A percentile compares a stretch with the other conserved stretches of the same genome.
Conservation (phyloP, 2,797 vertebrate species). For the Silurus lanzhouensis region DNA sequence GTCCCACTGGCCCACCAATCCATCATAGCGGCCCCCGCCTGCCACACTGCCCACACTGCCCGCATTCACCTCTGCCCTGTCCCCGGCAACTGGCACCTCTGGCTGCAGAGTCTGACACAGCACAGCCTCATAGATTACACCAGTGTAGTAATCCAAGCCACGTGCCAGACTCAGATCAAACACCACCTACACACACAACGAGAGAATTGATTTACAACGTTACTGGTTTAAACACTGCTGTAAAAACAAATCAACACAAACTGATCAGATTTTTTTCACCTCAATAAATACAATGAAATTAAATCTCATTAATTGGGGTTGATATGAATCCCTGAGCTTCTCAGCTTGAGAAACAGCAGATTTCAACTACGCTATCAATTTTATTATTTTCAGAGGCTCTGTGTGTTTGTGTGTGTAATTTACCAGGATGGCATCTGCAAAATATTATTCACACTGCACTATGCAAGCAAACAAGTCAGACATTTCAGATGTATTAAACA, state of each 20-base stretch:
- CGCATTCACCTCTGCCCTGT: slow-evolving; percentile 71
- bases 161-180: slow-evolving; percentile 95
- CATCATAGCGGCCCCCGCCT: slow-evolving; percentile 90
- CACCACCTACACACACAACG: slow-evolving; percentile 67
- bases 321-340: background rate
- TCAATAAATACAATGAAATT: background rate
- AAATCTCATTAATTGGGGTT: background rate
- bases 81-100: slow-evolving; percentile 27
- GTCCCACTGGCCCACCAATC: slow-evolving; percentile 95
- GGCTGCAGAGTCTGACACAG: slow-evolving; percentile 71
- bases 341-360: background rate
- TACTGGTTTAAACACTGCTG: background rate
- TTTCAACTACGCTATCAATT: background rate
- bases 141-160: slow-evolving; percentile 95
- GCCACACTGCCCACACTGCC: slow-evolving; percentile 87
- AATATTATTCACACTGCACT: background rate
- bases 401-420: background rate
- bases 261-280: background rate
- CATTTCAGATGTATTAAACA: background rate
- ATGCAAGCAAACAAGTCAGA: background rate
- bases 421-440: background rate
- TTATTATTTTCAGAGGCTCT: background rate
- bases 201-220: background rate
- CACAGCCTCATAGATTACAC: slow-evolving; percentile 91
- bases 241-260: background rate